Evolutionary conservation across 2,113 vertebrate genomes (phyloP).

Genomic region (Synodontis membranacea): DNA sequence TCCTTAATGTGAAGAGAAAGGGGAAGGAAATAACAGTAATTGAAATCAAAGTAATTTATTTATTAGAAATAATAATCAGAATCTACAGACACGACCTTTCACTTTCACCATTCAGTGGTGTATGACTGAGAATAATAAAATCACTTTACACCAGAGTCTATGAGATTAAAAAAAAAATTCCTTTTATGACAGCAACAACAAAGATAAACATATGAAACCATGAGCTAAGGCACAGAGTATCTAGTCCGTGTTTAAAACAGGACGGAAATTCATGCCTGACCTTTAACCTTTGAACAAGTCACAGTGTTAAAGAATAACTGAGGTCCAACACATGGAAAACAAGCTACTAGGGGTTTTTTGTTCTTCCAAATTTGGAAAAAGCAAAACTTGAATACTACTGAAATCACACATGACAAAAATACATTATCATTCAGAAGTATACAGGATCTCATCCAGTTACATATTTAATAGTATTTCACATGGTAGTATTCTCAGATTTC

Average conservation of each 20-base stretch:
- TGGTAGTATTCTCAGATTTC: background rate
- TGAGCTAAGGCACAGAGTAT: background rate
- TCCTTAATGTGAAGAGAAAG: constrained; percentile 62
- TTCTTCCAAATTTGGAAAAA: background rate
- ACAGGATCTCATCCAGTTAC: background rate
- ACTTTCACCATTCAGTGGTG: background rate
- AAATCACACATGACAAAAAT: no score
- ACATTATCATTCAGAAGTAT: background rate
- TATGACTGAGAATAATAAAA: background rate
- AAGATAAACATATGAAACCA: background rate
- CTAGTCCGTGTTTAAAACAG: background rate
- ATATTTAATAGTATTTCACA: background rate
- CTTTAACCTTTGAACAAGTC: background rate
- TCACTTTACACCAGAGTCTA: background rate
- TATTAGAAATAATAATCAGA: background rate
- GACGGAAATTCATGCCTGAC: background rate
- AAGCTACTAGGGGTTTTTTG: no score
- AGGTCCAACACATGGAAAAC: background rate
- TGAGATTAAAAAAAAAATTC: no score
- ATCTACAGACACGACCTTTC: background rate
- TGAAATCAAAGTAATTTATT: background rate
- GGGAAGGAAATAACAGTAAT: background rate
- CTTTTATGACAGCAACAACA: background rate
- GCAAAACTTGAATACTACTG: no score
- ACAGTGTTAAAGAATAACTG: background rate